phyloP scores from a whole-genome alignment of 2,113 vertebrate genomes.

The Amphiprion percula region DNA sequence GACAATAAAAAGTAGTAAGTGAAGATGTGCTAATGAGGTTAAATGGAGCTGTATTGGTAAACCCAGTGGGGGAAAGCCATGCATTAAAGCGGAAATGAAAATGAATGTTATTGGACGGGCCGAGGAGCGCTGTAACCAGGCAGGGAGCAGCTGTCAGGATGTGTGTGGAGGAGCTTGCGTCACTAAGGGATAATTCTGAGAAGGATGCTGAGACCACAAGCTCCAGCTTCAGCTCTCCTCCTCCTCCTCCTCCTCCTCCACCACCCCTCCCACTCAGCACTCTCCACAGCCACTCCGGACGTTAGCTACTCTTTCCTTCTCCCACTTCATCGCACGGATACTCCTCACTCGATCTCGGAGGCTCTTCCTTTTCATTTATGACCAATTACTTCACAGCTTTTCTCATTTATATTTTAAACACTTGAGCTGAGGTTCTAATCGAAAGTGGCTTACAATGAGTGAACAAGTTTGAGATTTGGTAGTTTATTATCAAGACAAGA shows the following conservation, averaged over 20 bases:
- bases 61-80: slow-evolving; percentile 57
- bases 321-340: slow-evolving; percentile 48
- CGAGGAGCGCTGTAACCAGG: slow-evolving; percentile 76
- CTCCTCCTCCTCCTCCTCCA: slow-evolving; percentile 67
- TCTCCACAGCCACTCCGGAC: slow-evolving; percentile 71
- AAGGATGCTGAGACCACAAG: slow-evolving; percentile 76
- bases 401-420: slow-evolving; percentile 15
- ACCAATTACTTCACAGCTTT: slow-evolving; percentile 31
- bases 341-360: slow-evolving; percentile 28
- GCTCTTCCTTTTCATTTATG: slow-evolving; percentile 40
- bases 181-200: slow-evolving; percentile 82
- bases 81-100: slow-evolving; percentile 78
- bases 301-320: slow-evolving; percentile 63
- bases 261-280: slow-evolving; percentile 72
- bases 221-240: slow-evolving; percentile 70
- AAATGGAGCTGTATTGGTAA: slow-evolving; percentile 49
- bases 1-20: slow-evolving; percentile 32
- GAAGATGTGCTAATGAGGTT: slow-evolving; percentile 54
- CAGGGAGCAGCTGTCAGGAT: slow-evolving; percentile 86
- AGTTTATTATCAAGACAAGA: neutral
- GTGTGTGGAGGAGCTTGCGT: slow-evolving; percentile 83
- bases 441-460: neutral
- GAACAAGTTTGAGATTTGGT: neutral
- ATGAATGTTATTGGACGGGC: slow-evolving; percentile 78
- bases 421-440: neutral